A percentile compares a stretch with the other conserved stretches of the same genome.
Evolutionary conservation across 1,140 invertebrate species (phyloP).

Genomic region (Drosophila santomea): DNA sequence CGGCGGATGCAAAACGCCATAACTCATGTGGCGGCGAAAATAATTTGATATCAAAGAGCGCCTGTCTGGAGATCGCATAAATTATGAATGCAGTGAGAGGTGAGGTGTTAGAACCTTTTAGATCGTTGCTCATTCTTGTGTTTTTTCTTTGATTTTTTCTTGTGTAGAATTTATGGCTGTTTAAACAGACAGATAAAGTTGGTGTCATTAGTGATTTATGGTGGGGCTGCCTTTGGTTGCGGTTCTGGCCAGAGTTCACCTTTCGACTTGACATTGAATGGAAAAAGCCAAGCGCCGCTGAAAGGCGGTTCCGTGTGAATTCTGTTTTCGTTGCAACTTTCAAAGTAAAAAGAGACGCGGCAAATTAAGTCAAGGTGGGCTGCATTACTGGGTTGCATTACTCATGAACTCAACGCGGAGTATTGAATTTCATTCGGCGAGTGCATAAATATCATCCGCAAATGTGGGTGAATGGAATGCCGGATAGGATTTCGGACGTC

Average conservation of each 20-base stretch:
- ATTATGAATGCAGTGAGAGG: slow-evolving; percentile 55
- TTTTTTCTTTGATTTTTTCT: slow-evolving; percentile 13
- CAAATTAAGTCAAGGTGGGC: slow-evolving; percentile 77
- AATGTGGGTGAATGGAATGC: slow-evolving; percentile 62
- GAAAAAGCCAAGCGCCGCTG: slow-evolving; percentile 51
- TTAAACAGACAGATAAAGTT: slow-evolving; percentile 70
- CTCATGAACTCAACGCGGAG: slow-evolving; percentile 43
- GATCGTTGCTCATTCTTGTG: slow-evolving; percentile 8
- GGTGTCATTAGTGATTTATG: slow-evolving; percentile 81
- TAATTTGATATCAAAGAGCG: slow-evolving; percentile 74
- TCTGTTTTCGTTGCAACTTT: slow-evolving; percentile 80
- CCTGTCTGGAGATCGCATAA: slow-evolving; percentile 63
- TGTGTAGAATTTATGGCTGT: slow-evolving; percentile 71
- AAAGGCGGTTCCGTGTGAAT: slow-evolving; percentile 67
- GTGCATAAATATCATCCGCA: slow-evolving; percentile 53
- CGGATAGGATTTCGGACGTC: slow-evolving; percentile 29
- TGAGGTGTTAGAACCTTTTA: slow-evolving; percentile 75
- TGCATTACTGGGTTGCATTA: slow-evolving; percentile 53
- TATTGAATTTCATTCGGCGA: slow-evolving; percentile 61
- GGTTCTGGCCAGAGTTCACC: slow-evolving; percentile 35
- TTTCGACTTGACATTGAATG: slow-evolving; percentile 68
- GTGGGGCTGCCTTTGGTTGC: slow-evolving; percentile 71
- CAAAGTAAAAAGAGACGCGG: slow-evolving; percentile 71
- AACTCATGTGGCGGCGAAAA: slow-evolving; percentile 68
- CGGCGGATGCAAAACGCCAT: slow-evolving; percentile 64